phyloP scores from a whole-genome alignment of 2,888 invertebrate species.

The Parnassius smintheus region DNA sequence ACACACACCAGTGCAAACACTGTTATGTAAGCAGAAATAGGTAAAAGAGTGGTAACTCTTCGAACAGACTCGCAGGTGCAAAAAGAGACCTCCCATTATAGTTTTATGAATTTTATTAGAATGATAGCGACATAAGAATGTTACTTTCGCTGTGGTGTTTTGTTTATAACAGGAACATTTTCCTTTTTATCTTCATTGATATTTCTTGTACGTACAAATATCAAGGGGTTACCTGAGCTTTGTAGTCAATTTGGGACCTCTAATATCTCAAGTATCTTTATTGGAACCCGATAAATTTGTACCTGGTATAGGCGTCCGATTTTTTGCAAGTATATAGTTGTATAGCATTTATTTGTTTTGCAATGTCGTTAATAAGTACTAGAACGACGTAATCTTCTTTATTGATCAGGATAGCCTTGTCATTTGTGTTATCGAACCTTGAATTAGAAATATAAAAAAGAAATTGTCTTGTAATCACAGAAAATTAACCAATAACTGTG shows the following conservation, averaged over 20 bases:
- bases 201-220: background rate
- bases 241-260: conserved; percentile 1
- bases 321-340: conserved; percentile 4
- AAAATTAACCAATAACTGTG: conserved; percentile 22
- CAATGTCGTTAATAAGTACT: conserved; percentile 17
- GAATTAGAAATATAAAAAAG: conserved; percentile 37
- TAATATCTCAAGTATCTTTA: conserved; percentile 3
- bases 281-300: conserved; percentile 1
- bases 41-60: no score
- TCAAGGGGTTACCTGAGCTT: conserved; percentile 4
- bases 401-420: conserved; percentile 33
- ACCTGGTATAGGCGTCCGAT: background rate
- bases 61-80: no score
- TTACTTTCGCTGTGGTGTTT: no score
- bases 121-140: no score
- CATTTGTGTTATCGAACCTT: conserved; percentile 36
- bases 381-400: conserved; percentile 3
- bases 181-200: background rate
- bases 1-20: no score
- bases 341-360: conserved; percentile 15
- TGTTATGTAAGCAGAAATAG: no score
- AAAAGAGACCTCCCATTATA: no score
- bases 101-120: no score
- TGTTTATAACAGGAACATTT: no score
- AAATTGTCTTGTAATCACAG: conserved; percentile 30